These are phyloP conservation scores for Entomyzon cyanotis DNA, from an alignment of 2,113 vertebrate genomes.

Conservation along the genomic window DNA sequence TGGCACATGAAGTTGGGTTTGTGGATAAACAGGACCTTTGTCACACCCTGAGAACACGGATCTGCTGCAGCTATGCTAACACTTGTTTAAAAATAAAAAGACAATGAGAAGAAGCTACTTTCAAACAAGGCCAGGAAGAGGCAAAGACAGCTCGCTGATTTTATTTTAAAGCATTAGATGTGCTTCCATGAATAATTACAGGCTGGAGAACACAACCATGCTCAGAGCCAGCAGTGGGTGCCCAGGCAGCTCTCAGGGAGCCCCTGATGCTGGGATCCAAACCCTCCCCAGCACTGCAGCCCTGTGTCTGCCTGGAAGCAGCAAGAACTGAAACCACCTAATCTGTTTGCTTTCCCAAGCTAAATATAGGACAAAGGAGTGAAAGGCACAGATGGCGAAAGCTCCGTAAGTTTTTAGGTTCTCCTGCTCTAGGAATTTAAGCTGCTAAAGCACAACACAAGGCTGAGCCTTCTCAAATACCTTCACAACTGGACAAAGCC, in stretches of 20 bases:
- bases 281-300: background rate
- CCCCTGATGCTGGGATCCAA: background rate
- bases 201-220: background rate
- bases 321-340: background rate
- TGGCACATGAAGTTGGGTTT: background rate
- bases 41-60: background rate
- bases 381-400: conserved; percentile 47
- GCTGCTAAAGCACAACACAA: background rate
- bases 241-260: background rate
- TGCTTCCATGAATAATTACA: background rate
- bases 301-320: background rate
- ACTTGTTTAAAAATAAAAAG: background rate
- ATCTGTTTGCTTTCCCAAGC: background rate
- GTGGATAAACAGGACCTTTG: background rate
- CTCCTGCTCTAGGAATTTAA: conserved; percentile 40
- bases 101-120: background rate
- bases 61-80: background rate
- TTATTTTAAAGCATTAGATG: background rate
- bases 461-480: background rate
- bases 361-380: conserved; percentile 37
- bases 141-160: background rate
- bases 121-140: background rate
- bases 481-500: background rate
- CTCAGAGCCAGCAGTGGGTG: background rate
- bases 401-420: background rate